phyloP scores from a whole-genome alignment of 2,888 invertebrate species.

The Pyrrhosoma nymphula region DNA sequence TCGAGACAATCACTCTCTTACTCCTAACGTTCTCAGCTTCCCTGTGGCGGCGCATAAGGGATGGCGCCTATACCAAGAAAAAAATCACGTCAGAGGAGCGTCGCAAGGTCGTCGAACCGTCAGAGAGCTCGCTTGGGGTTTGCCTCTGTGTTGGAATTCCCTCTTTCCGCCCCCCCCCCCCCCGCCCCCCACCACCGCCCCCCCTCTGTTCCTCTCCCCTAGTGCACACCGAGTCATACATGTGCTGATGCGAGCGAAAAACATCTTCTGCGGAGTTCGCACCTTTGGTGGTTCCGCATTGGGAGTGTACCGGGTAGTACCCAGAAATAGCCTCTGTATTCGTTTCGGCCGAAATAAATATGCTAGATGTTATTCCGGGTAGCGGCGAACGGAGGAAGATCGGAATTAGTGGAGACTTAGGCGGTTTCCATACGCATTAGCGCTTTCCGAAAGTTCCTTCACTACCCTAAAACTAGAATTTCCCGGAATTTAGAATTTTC shows the following conservation, averaged over 20 bases:
- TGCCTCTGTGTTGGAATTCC: neutral
- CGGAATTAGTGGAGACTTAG: neutral
- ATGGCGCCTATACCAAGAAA: neutral
- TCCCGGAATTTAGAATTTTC: neutral
- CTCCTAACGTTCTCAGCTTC: neutral
- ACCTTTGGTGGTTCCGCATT: slow-evolving; percentile 27
- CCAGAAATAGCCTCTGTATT: neutral
- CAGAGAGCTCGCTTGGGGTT: neutral
- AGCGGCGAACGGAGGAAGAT: neutral
- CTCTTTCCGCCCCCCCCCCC: neutral
- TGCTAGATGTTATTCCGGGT: slow-evolving; percentile 5
- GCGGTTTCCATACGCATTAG: neutral
- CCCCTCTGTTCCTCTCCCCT: neutral
- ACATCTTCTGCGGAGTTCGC: neutral
- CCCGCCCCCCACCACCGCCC: neutral
- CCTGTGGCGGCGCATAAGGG: neutral
- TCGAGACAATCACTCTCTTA: neutral
- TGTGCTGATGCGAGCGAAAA: slow-evolving; percentile 26
- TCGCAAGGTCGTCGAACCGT: neutral
- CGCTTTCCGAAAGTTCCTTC: neutral
- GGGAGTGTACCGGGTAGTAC: neutral
- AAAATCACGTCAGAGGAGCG: neutral
- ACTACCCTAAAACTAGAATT: neutral
- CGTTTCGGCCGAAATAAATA: slow-evolving; percentile 4
- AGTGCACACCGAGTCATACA: slow-evolving; percentile 26